Conservation (phyloP, 2,797 vertebrate species). For the Gastrophryne carolinensis region DNA sequence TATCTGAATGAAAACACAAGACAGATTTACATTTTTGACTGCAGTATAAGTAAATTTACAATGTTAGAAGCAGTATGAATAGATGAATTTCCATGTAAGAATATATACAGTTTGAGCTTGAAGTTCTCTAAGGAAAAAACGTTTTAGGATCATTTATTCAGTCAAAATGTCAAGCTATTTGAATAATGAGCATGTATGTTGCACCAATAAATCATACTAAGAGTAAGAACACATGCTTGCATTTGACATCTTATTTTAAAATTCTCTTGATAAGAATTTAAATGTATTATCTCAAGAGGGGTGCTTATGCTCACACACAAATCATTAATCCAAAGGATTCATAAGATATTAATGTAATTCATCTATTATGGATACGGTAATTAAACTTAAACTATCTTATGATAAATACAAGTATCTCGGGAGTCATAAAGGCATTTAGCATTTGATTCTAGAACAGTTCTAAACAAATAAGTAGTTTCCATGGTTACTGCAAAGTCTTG, state of each 20-base stretch:
- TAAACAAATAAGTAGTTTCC: constrained; percentile 21
- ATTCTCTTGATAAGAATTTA: not conserved
- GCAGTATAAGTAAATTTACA: no score
- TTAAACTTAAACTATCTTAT: constrained; percentile 6
- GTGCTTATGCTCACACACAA: not conserved
- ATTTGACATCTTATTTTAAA: not conserved
- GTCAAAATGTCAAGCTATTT: not conserved
- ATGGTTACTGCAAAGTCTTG: not conserved
- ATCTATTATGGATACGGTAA: constrained; percentile 9
- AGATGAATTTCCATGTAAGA: not conserved
- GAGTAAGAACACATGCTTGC: not conserved
- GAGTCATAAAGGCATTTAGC: constrained; percentile 1
- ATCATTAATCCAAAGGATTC: constrained; percentile 14
- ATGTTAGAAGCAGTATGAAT: not conserved
- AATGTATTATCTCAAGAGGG: constrained; percentile 11
- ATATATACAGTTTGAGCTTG: not conserved
- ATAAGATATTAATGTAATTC: constrained; percentile 14
- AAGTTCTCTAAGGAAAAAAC: not conserved
- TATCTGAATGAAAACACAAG: no score
- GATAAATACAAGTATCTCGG: constrained; percentile 14
- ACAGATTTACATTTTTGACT: no score
- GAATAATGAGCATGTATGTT: not conserved
- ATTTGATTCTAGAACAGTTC: not conserved
- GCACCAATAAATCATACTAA: not conserved
- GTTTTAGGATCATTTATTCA: not conserved